Evolutionary conservation across 2,888 invertebrate species (phyloP).

Genomic region (Amphimallon solstitiale): DNA sequence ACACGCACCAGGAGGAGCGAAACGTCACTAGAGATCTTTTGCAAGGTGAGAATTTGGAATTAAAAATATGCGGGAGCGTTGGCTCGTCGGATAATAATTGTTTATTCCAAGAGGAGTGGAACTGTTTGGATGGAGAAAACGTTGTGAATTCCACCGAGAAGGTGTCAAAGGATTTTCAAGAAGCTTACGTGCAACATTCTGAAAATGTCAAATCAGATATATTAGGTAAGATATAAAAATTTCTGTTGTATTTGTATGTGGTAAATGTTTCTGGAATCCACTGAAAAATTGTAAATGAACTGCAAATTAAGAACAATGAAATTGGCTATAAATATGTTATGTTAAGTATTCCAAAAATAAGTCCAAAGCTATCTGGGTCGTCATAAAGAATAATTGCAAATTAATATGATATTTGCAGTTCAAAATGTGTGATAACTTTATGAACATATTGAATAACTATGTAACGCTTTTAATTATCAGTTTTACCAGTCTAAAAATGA

Average conservation of each 20-base stretch:
- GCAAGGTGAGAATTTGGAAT: conserved; percentile 3
- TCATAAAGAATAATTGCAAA: too few relatives aligned
- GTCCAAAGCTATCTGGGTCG: too few relatives aligned
- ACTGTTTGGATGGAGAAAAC: conserved; percentile 7
- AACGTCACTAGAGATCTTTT: neutral
- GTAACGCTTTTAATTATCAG: too few relatives aligned
- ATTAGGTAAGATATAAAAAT: conserved; percentile 29
- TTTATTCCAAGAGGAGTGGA: conserved; percentile 15
- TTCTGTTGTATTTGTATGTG: conserved; percentile 8
- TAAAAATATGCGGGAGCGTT: neutral
- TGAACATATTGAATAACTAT: too few relatives aligned
- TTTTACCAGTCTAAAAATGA: too few relatives aligned
- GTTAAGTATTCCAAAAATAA: too few relatives aligned
- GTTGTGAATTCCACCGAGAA: neutral
- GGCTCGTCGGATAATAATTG: neutral
- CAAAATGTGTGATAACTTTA: too few relatives aligned
- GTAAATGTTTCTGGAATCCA: neutral
- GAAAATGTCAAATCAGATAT: conserved; percentile 8
- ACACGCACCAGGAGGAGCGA: conserved; percentile 4
- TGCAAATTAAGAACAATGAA: too few relatives aligned
- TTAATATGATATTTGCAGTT: too few relatives aligned
- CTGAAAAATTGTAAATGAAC: too few relatives aligned
- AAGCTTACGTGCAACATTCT: neutral
- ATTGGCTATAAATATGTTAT: too few relatives aligned
- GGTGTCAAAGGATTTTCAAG: conserved; percentile 2